A percentile compares a stretch with the other conserved stretches of the same genome.
These are phyloP conservation scores for Lasioglossum leucozonium DNA, from an alignment of 2,888 invertebrate genomes.

Conservation along the genomic window DNA sequence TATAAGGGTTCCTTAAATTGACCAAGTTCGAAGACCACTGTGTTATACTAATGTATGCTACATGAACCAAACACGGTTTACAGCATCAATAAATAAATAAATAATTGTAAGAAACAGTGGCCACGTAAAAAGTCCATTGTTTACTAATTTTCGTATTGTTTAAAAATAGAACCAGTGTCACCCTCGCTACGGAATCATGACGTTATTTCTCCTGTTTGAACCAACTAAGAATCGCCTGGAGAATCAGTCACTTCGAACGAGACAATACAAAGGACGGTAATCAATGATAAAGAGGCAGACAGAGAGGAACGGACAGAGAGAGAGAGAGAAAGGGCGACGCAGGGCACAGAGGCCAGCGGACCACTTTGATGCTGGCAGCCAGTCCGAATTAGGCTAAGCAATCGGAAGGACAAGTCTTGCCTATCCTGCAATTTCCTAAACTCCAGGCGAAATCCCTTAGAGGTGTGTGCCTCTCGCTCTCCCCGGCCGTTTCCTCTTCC, in stretches of 20 bases:
- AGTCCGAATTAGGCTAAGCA: constrained; percentile 83
- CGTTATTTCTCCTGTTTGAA: neutral
- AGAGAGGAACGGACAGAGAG: neutral
- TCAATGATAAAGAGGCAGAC: constrained; percentile 18
- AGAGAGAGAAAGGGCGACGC: neutral
- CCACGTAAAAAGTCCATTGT: too few relatives aligned
- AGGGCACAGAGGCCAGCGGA: neutral
- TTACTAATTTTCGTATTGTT: too few relatives aligned
- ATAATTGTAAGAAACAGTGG: too few relatives aligned
- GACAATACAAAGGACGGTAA: constrained; percentile 15
- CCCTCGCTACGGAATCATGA: neutral
- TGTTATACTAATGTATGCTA: too few relatives aligned
- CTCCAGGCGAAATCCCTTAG: constrained; percentile 77
- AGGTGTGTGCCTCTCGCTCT: constrained; percentile 74
- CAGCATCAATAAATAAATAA: too few relatives aligned
- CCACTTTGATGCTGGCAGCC: constrained; percentile 72
- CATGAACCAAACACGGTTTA: too few relatives aligned
- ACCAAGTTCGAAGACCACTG: too few relatives aligned
- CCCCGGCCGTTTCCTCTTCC: constrained; percentile 57
- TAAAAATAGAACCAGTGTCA: too few relatives aligned
- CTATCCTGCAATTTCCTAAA: constrained; percentile 81
- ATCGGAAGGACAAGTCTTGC: constrained; percentile 79
- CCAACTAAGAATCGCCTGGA: neutral
- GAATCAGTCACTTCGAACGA: neutral
- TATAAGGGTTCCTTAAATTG: too few relatives aligned